Evolutionary conservation across 2,888 invertebrate species (phyloP), one percentile per base, ranked within the genome.

Genomic region (Octonoba sinensis): DNA sequence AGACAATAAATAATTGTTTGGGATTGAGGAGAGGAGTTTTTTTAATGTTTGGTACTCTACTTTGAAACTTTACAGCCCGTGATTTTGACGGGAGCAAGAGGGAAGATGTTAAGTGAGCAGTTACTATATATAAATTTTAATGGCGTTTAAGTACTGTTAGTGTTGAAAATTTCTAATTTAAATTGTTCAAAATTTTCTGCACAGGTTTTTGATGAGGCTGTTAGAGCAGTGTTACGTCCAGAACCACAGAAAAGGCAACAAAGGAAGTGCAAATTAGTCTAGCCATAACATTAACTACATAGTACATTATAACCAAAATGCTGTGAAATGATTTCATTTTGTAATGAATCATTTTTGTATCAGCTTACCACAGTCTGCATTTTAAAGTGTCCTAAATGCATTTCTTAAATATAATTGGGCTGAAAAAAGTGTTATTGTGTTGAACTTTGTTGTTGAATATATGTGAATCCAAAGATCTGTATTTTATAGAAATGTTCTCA

Each of bases 151-250:
- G 11, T 36, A 3, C 1, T 36, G 36, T 8, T 36, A 36, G 6
- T 36, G 6, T 36, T 11, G 6, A 36, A 3, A 11, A 11, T 36
- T 6, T 36, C 6, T 8, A 8, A 36, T 6, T 36, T 36, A 36
- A 36, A 36, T 8, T 36, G 36, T 36, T 36, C 36, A 36, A 36
- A 36, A 36, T 36, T 36, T 36, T 36, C 6, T 36, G 8, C 36
- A 8, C 90, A 96, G 95, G 99, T 99, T 79, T 99, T 99, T 91
- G 98, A 99, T 88, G 99, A 99, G 91, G 97, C 99, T 46, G 99
- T 99, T 51, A 92, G 99, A 86, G 96, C 98, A 81, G 99, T 99
- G 85, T 91, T 99, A 87, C 93, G 96, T 91, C 99, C 99, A 75
- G 84, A 84, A 83, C 84, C 84, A 47, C 79, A 75, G 56, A 84